Evolutionary conservation across 2,113 vertebrate species (phyloP), one percentile per base, ranked within the genome.

Genomic region (Salminus brasiliensis): DNA sequence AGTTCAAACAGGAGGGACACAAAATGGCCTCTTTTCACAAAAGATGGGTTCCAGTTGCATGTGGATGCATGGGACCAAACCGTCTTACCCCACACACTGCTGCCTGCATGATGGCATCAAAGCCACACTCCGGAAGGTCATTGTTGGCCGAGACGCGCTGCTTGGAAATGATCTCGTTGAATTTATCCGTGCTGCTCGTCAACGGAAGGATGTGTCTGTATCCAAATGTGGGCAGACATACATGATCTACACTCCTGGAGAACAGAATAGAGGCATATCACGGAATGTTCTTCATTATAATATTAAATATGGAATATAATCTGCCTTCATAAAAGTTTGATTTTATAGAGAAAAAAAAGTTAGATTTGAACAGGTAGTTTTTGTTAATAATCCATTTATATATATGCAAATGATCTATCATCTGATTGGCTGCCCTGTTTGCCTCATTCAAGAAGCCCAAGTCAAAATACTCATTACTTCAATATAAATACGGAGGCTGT

Each of bases 61-160:
- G 5, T 45, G 29, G 5, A 29, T 27, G 13, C 32, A 57, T 39
- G 21, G 13, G n/a, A 49, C 34, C 5, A 59, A 30, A 45, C 65
- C 7, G 39, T 15, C 85, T 87, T 93, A 99, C 98, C 95, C 96
- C 97, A 85, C 98, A 99, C 81, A 99, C 98, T 29, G 96, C 93
- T 66, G 95, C 97, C 90, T 99, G 98, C 96, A 99, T 97, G 81
- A 99, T 92, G 72, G 97, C 98, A 74, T 99, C 98, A 15, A 99
- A 99, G 83, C 98, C 98, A 39, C 96, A 93, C 82, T 99, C 98
- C 0, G 95, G 95, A 25, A 93, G 63, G 21, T 99, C 98, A 47
- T 95, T 91, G 78, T 99, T 99, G 71, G 94, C 97, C 27, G 96
- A 97, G 57, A 98, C 95, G 16, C 78, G 87, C 78, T 99, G 98